Base-by-base conservation (phyloP, 2,888 invertebrate species). In the Scrobipalpa costella region DNA sequence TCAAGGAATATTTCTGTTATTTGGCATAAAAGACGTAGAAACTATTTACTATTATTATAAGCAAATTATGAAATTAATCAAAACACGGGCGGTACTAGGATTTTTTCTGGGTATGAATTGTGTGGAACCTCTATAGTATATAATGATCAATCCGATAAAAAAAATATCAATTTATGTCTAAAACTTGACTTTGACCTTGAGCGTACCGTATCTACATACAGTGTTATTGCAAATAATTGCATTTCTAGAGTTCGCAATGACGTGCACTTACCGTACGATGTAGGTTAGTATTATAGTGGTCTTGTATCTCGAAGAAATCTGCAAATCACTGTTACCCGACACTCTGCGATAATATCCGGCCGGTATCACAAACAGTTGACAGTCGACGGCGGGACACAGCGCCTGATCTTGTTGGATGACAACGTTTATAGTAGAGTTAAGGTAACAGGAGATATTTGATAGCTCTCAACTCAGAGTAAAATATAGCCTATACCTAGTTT, bases 311-410 rank as follows among this genome's bases (percentile, higher is more conserved):
- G 17, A 50, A 17, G 17, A 50, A 55, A 55, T 55, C 55, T 55
- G 55, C 55, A 55, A 55, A 55, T 55, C 55, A 55, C 15, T 49
- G 57, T 60, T 19, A 64, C 55, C 15, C 55, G 50, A 52, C 50
- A 52, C 50, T 52, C 50, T 52, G 21, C 21, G 55, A 55, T 55
- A 55, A 55, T 55, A 55, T 55, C 55, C 55, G 34, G 55, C 15
- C 21, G 15, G 33, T 55, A 55, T 55, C 55, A 55, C 7, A 55
- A 55, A 55, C 55, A 55, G 34, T 55, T 55, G 55, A 55, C 55
- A 55, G 17, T 55, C 55, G 34, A 1, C 8, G 33, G n/a, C 7
- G 27, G 0, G 15, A 55, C 34, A 34, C 15, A 34, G 0, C 15
- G 15, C 2, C 55, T 55, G 55, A 55, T 55, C 15, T 34, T 7